These are phyloP conservation scores for Phodopus roborovskii DNA, from an alignment of 2,113 vertebrate species.

Conservation along the genomic window DNA sequence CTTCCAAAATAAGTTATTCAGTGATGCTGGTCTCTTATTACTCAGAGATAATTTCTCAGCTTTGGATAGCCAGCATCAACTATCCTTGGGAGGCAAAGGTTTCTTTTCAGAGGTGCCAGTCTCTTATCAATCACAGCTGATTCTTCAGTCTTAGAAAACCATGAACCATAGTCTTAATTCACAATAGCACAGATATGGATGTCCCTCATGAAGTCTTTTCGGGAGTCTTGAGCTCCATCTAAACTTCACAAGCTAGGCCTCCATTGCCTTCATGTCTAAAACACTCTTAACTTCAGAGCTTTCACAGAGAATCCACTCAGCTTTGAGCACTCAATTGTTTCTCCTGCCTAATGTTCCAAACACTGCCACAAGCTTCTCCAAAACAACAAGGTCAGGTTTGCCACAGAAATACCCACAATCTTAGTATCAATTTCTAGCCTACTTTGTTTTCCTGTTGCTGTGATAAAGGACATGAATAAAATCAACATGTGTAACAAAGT, in stretches of 20 bases:
- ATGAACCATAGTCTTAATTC: neutral
- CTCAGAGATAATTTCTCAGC: neutral
- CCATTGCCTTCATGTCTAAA: neutral
- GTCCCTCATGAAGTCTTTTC: too few species aligned
- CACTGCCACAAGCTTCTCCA: neutral
- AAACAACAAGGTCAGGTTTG: neutral
- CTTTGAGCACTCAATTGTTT: neutral
- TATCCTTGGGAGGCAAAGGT: neutral
- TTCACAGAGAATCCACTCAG: neutral
- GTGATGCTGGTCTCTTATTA: neutral
- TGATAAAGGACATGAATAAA: neutral
- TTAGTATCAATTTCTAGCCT: neutral
- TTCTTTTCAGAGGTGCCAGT: neutral
- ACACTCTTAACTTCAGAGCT: neutral
- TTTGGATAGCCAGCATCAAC: neutral
- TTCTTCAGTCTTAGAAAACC: neutral
- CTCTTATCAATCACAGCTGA: neutral
- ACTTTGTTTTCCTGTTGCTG: neutral
- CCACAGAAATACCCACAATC: neutral
- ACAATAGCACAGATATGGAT: neutral
- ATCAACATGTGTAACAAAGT: neutral
- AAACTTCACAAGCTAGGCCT: neutral
- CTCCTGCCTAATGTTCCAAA: neutral
- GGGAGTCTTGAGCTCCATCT: neutral
- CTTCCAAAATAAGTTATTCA: neutral